Conservation (phyloP, 1,140 invertebrate species). For the Halesus radiatus region DNA sequence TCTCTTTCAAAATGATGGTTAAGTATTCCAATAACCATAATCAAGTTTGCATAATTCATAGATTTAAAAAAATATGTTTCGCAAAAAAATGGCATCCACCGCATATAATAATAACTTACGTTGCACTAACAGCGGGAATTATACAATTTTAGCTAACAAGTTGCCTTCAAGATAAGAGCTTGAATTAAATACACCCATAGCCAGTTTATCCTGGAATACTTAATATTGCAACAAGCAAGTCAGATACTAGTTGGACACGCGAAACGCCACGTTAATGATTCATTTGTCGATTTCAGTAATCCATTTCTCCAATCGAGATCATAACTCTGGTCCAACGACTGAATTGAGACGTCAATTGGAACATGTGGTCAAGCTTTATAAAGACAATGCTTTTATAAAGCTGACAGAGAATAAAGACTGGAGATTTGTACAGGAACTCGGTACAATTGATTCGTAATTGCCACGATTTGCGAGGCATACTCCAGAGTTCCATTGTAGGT, state of each 20-base stretch:
- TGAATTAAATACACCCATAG: neutral
- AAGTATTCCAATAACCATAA: no score
- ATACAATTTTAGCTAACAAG: no score
- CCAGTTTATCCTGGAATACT: neutral
- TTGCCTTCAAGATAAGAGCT: no score
- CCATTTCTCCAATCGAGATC: neutral
- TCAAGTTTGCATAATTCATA: neutral
- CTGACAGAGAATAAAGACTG: neutral
- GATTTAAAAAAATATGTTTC: neutral
- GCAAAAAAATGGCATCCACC: neutral
- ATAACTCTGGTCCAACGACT: slow-evolving; percentile 5
- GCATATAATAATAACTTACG: neutral
- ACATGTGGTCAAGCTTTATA: slow-evolving; percentile 11
- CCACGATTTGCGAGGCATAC: neutral
- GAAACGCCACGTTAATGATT: slow-evolving; percentile 17
- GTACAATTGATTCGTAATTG: slow-evolving; percentile 11
- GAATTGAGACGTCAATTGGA: slow-evolving; percentile 8
- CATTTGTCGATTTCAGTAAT: neutral
- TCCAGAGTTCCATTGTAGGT: neutral
- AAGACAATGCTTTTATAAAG: slow-evolving; percentile 14
- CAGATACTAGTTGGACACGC: neutral
- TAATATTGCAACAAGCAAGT: neutral
- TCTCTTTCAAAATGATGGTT: no score
- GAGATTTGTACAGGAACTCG: neutral
- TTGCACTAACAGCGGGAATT: no score